Conservation (phyloP, 2,113 vertebrate genomes). For the Odocoileus virginianus region DNA sequence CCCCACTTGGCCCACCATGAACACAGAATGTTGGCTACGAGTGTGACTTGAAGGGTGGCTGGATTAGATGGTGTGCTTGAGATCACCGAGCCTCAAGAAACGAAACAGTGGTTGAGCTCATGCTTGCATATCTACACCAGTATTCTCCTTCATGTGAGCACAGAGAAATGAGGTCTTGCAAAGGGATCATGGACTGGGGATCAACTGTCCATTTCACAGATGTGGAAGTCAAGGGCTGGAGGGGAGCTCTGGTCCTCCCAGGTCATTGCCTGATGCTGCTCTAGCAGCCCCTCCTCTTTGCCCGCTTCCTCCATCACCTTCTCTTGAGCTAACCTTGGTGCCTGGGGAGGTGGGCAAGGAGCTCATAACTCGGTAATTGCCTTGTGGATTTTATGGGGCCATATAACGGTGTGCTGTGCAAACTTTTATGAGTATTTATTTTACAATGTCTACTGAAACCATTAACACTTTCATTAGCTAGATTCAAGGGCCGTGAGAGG, state of each 20-base stretch:
- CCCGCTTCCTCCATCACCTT: not conserved
- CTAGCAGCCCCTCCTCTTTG: not conserved
- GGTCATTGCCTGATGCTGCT: not conserved
- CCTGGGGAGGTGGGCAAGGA: not conserved
- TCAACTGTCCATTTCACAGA: not conserved
- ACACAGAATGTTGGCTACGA: not conserved
- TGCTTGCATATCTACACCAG: not conserved
- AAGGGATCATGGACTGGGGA: not conserved
- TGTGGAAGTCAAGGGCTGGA: not conserved
- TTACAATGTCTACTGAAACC: slow-evolving; percentile 60
- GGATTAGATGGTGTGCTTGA: not conserved
- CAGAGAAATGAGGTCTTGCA: not conserved
- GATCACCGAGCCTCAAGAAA: not conserved
- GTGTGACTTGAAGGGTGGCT: not conserved
- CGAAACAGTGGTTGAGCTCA: not conserved
- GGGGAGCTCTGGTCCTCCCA: not conserved
- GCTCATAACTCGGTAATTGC: slow-evolving; percentile 61
- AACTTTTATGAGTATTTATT: slow-evolving; percentile 69
- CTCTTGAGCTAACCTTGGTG: slow-evolving; percentile 24
- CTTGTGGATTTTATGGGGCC: slow-evolving; percentile 61
- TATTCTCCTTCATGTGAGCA: not conserved
- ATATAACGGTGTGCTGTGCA: slow-evolving; percentile 48
- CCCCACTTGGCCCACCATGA: fast-evolving
- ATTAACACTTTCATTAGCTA: slow-evolving; percentile 67
- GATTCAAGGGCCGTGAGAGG: slow-evolving; percentile 43